phyloP scores from a whole-genome alignment of 2,888 invertebrate species.

The Stegana nigrithorax region DNA sequence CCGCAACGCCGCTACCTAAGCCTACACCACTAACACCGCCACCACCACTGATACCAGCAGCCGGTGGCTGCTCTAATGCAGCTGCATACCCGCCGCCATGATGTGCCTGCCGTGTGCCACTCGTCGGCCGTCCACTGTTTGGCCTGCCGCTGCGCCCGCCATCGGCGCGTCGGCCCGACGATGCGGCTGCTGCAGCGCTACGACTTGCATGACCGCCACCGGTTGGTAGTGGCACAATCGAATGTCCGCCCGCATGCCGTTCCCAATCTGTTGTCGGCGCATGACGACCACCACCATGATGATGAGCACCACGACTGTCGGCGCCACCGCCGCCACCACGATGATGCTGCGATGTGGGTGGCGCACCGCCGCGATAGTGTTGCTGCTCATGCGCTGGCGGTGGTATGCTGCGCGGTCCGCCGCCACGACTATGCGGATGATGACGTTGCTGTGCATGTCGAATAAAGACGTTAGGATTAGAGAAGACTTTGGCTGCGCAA shows the following conservation, averaged over 20 bases:
- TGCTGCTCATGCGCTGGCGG: conserved; percentile 70
- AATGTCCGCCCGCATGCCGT: conserved; percentile 63
- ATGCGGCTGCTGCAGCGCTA: conserved; percentile 69
- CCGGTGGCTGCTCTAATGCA: conserved; percentile 45
- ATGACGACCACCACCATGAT: conserved; percentile 44
- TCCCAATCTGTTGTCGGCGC: conserved; percentile 65
- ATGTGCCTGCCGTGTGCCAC: conserved; percentile 37
- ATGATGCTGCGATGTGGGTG: not conserved
- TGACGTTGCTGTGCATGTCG: conserved; percentile 65
- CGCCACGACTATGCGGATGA: conserved; percentile 65
- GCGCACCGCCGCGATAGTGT: conserved; percentile 48
- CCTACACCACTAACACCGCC: no score
- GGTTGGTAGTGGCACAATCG: conserved; percentile 60
- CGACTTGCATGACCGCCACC: conserved; percentile 57
- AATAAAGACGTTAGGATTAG: not conserved
- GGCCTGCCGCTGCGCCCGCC: conserved; percentile 52
- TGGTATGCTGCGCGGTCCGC: conserved; percentile 69
- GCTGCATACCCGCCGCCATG: conserved; percentile 57
- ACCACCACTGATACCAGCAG: conserved; percentile 43
- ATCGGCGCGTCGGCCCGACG: conserved; percentile 70
- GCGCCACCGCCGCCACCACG: conserved; percentile 31
- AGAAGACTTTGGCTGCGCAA: not conserved
- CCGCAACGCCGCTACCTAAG: conserved; percentile 57
- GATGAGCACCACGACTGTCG: conserved; percentile 22
- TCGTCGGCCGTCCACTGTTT: conserved; percentile 40